Evolutionary conservation across 2,113 vertebrate species (phyloP), one percentile per base, ranked within the genome.

Genomic region (Chionomys nivalis): DNA sequence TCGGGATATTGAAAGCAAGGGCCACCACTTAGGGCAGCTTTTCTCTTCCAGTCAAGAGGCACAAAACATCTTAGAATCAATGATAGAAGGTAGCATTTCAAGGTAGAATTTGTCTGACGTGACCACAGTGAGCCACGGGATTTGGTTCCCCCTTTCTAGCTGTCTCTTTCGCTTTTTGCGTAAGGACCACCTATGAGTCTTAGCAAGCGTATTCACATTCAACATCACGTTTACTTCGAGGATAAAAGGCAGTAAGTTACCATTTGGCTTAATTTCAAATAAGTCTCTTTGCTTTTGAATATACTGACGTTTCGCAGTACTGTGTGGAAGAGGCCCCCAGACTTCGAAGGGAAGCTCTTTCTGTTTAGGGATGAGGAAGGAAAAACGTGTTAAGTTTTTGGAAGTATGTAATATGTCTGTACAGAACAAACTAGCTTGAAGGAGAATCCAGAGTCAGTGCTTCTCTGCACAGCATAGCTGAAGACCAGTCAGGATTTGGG

Each of bases 101-200:
- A 76, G 12, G 90, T 36, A 92, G 79, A 70, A 55, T 96, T 97
- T 96, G 55, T 97, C 97, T 94, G 52, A 97, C 97, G 87, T 97
- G 96, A 93, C 96, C 96, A 61, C 33, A 63, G 2, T 70, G 96
- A 78, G 90, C 91, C 23, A 52, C 6, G 7, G 4, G 39, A 19
- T 36, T 58, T 44, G 66, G 3, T 36, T 61, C 79, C 91, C 36
- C 47, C 7, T 55, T 88, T 81, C n/a, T 39, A 39, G 19, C 42
- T 73, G 16, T 44, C 82, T 82, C 63, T 93, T 77, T 76, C 39
- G 28, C 73, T 77, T 73, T 55, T 90, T 75, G 82, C 5, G 44
- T 49, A 58, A 61, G 68, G 33, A 93, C 68, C 75, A 55, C 36
- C 28, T 28, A 11, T 31, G 75, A 9, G 33, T 31, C 36, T 4